Evolutionary conservation across 2,113 vertebrate genomes (phyloP).

Genomic region (Sakesphorus luctuosus): DNA sequence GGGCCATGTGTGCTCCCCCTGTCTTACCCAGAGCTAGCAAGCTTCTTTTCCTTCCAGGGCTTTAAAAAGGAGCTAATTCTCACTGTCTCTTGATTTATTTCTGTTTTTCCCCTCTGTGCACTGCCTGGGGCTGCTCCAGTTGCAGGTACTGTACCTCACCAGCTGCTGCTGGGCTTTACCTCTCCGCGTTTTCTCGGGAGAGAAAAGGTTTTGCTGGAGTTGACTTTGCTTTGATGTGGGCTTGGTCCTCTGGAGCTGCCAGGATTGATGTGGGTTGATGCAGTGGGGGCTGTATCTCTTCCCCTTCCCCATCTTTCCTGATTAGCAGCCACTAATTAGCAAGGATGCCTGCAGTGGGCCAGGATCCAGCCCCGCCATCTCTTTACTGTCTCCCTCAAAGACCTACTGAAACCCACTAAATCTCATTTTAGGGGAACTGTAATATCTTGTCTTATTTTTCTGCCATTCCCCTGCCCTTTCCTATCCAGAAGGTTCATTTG

Average conservation of each 20-base stretch:
- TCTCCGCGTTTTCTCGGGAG: fast-evolving
- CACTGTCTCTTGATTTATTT: constrained; percentile 43
- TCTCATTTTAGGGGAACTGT: not conserved
- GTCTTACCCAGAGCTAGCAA: not conserved
- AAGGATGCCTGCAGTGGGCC: not conserved
- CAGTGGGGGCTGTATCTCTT: not conserved
- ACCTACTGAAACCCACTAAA: not conserved
- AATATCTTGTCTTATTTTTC: not conserved
- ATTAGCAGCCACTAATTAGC: not conserved
- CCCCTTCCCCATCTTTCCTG: not conserved
- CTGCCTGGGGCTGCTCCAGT: constrained; percentile 63
- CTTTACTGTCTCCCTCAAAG: not conserved
- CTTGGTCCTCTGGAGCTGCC: not conserved
- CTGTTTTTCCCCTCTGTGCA: not conserved
- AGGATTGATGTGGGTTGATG: not conserved
- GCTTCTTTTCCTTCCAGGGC: not conserved
- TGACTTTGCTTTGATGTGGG: fast-evolving
- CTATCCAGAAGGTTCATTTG: not conserved
- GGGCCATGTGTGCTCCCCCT: fast-evolving
- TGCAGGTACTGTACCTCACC: constrained; percentile 72
- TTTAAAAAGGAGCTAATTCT: constrained; percentile 9
- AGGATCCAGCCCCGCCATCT: fast-evolving
- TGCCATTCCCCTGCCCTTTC: not conserved
- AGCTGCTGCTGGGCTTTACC: constrained; percentile 24
- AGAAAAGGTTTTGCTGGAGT: not conserved